These are phyloP conservation scores for Hippotragus niger DNA, from an alignment of 2,113 vertebrate genomes.

Conservation along the genomic window DNA sequence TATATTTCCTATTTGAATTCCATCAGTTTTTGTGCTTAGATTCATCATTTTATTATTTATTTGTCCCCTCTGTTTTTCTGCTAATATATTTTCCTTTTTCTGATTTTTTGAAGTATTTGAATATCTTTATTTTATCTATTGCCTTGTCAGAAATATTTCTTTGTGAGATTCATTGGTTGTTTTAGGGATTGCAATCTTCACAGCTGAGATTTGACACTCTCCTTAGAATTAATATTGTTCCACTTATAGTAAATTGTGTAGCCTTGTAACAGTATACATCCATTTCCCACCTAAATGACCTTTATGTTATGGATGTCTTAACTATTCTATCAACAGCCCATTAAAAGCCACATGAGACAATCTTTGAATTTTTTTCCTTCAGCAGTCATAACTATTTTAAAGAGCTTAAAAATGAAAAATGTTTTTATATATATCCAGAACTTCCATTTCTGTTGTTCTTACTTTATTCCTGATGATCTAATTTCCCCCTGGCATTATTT, in stretches of 20 bases:
- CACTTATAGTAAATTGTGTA: not conserved
- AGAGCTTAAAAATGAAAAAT: not conserved
- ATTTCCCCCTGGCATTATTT: not conserved
- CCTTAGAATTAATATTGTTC: not conserved
- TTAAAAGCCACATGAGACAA: not conserved
- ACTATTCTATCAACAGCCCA: not conserved
- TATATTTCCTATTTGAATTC: not conserved
- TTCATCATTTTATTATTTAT: not conserved
- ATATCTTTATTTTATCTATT: not conserved
- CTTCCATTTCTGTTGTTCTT: not conserved
- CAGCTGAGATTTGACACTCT: not conserved
- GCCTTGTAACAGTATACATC: not conserved
- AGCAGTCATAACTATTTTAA: not conserved
- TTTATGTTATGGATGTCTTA: not conserved
- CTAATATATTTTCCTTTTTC: not conserved
- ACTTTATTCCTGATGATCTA: not conserved
- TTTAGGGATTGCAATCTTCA: not conserved
- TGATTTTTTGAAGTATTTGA: not conserved
- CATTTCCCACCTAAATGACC: not conserved
- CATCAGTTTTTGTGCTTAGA: not conserved
- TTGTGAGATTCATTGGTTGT: not conserved
- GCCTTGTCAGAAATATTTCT: not conserved
- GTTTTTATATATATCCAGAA: not conserved
- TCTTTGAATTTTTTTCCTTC: not conserved
- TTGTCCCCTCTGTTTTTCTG: not conserved